Base-by-base conservation (phyloP, 2,113 vertebrate species). In the Oreochromis niloticus region DNA sequence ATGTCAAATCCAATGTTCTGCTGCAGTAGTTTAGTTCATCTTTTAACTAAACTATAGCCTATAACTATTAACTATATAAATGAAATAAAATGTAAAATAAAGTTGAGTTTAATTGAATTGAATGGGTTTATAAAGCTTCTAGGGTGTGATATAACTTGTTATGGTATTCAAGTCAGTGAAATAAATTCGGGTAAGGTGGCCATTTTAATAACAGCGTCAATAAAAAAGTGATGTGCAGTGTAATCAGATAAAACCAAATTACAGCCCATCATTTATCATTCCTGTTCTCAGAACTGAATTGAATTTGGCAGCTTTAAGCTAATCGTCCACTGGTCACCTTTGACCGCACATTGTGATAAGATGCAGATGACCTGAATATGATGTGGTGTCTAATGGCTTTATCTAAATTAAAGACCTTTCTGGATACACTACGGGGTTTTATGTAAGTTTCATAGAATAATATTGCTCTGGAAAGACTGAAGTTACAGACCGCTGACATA, bases 101-200 rank as follows among this genome's bases (percentile, higher is more conserved):
- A 36, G 9, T n/a, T 63, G 32, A 36, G 17, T 63, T 3, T 63
- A 63, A 36, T 36, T 63, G 32, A 63, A 63, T 61, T 36, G 32
- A 2, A n/a, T 63, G 32, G 2, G 59, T 63, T 63, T 36, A 56
- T n/a, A 14, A 32, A 12, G 48, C 32, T 68, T 22, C 30, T 79
- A 48, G 14, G 19, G 79, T 82, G 36, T 80, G 36, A 85, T 54
- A 63, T 32, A 55, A 14, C 80, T 88, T 75, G 6, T 56, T 57
- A 52, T 36, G 14, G 48, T 82, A 71, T 81, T 87, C 6, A 54
- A 86, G 57, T 81, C 7, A 22, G 59, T 19, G 80, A 78, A 59
- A 85, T 82, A 55, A 83, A 91, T 87, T 83, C 27, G 24, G 48
- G 63, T 91, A 90, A 84, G 46, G 71, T 84, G 91, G 84, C 27